Conservation (phyloP, 2,797 vertebrate genomes). For the Odontamblyopus rebecca region DNA sequence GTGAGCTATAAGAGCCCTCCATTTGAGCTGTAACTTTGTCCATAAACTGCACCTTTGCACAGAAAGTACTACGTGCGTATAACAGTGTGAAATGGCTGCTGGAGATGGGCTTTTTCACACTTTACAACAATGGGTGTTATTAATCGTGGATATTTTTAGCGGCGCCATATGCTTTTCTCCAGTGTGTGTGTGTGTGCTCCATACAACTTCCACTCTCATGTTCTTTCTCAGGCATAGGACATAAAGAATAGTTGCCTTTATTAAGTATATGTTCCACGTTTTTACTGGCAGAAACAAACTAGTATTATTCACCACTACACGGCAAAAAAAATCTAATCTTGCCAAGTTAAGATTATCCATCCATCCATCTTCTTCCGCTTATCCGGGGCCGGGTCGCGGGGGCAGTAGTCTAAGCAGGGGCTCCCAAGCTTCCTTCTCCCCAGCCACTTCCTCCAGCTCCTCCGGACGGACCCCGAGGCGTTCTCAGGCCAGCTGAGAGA, state of each 20-base stretch:
- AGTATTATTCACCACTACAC: too few species aligned
- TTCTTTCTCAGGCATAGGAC: not conserved
- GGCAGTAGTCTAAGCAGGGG: too few species aligned
- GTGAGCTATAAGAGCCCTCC: not conserved
- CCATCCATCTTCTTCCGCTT: too few species aligned
- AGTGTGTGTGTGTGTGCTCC: not conserved
- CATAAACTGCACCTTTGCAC: not conserved
- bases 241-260: not conserved
- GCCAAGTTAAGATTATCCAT: too few species aligned
- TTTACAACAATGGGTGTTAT: not conserved
- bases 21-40: not conserved
- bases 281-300: too few species aligned
- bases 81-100: not conserved
- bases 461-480: too few species aligned
- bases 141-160: not conserved
- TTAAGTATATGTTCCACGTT: not conserved
- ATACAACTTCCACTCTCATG: too few species aligned
- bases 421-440: too few species aligned
- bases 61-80: conserved; percentile 1
- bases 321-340: too few species aligned
- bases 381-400: too few species aligned
- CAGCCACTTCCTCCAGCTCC: too few species aligned
- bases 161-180: not conserved
- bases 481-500: too few species aligned
- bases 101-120: not conserved